Evolutionary conservation across 2,797 vertebrate species (phyloP), one percentile per base, ranked within the genome.

Genomic region (Tachyglossus aculeatus): DNA sequence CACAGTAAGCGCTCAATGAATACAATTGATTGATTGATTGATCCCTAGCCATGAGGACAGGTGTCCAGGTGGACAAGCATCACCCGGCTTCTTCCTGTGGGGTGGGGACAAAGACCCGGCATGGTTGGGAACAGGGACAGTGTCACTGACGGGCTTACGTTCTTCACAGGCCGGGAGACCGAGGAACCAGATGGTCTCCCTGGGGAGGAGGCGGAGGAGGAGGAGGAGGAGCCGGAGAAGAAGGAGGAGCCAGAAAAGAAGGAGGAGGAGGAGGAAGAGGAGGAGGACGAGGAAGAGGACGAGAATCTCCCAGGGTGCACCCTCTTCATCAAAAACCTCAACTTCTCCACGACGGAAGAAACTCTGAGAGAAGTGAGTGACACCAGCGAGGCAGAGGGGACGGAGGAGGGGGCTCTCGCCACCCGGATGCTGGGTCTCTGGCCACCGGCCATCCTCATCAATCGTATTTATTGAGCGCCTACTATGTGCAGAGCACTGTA

Each of bases 311-410:
- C 95, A 5, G 96, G 97, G 2, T 97, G 96, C 48, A 98, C 97
- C 0, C 93, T 99, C 59, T 99, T 99, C 68, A 89, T 99, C 66
- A 99, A 99, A 88, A 99, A 99, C 83, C 90, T 99, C 58, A 98
- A 96, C 86, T 98, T 97, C 74, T 87, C 63, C 85, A 98, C 98
- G 0, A 94, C 91, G 0, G 96, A 98, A 79, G 95, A 97, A 65
- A 94, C 90, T 0, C 87, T 99, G 80, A 91, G 74, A 38, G 91
- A 94, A 89, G 98, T 98, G 37, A 74, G 80, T 63, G 0, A 0
- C 2, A 15, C 6, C 0, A 1, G 16, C 2, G 6, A 1, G 47
- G 19, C 15, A 27, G 36, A 16, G 16, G 14, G 12, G 47, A 5
- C 7, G 2, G 22, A n/a, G 19, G 18, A 0, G 0, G 2, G 21